Percentiles rank a stretch among this genome's conserved stretches.
Conservation (phyloP, 2,888 invertebrate species). For the Oxytorus armatus region DNA sequence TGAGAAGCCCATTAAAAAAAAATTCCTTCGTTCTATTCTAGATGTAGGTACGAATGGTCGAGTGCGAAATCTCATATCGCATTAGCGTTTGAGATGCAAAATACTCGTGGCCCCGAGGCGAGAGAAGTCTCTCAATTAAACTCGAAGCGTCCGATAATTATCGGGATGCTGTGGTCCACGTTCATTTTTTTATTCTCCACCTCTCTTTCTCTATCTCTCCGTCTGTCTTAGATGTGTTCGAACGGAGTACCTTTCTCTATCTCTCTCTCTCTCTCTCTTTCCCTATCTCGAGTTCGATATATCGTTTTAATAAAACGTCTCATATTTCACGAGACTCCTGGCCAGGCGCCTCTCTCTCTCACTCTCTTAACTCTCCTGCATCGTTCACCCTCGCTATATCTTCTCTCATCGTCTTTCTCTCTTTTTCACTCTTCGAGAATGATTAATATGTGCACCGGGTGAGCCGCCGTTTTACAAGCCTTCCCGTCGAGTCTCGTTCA, state of each 20-base stretch:
- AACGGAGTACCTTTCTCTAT: slow-evolving; percentile 38
- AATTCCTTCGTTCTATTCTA: slow-evolving; percentile 35
- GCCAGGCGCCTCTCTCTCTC: slow-evolving; percentile 41
- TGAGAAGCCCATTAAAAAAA: slow-evolving; percentile 35
- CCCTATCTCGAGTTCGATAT: slow-evolving; percentile 68
- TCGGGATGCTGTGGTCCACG: slow-evolving; percentile 58
- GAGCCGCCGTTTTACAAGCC: slow-evolving; percentile 75
- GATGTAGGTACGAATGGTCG: not conserved
- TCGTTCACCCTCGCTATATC: slow-evolving; percentile 46
- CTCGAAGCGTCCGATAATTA: slow-evolving; percentile 74
- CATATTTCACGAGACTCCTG: slow-evolving; percentile 74
- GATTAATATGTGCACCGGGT: slow-evolving; percentile 78
- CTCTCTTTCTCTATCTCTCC: slow-evolving; percentile 37
- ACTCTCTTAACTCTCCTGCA: slow-evolving; percentile 18
- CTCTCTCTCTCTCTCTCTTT: slow-evolving; percentile 22
- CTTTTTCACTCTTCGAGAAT: slow-evolving; percentile 63
- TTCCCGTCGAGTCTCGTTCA: slow-evolving; percentile 74
- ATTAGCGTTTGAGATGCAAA: slow-evolving; percentile 61
- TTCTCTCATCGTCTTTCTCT: slow-evolving; percentile 17
- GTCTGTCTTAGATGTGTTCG: not conserved
- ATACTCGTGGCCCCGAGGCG: slow-evolving; percentile 68
- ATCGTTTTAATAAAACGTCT: slow-evolving; percentile 78
- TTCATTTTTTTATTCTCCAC: slow-evolving; percentile 39
- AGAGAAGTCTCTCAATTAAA: slow-evolving; percentile 71
- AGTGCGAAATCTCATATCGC: slow-evolving; percentile 56